Percentiles rank a stretch among this genome's conserved stretches.
Conservation (phyloP, 2,888 invertebrate species). For the Dichetophora obliterata region DNA sequence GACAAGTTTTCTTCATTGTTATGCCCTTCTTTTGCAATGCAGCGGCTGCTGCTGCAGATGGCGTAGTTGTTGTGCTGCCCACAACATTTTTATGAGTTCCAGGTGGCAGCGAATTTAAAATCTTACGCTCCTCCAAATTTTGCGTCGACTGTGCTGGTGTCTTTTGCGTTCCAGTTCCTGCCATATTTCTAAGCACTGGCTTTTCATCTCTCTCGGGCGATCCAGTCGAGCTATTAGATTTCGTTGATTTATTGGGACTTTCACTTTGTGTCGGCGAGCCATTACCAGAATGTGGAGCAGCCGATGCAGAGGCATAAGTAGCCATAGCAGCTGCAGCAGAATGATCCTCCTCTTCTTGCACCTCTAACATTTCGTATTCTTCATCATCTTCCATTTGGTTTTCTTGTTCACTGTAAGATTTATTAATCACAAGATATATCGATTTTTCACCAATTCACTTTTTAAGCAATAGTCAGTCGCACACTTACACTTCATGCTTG, state of each 20-base stretch:
- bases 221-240: conserved; percentile 50
- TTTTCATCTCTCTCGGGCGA: conserved; percentile 64
- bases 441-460: conserved; percentile 3
- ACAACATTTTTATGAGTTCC: background rate
- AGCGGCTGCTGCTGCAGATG: conserved; percentile 54
- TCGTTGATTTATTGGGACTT: conserved; percentile 59
- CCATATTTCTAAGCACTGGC: conserved; percentile 39
- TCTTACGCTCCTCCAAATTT: conserved; percentile 36
- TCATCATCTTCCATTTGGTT: conserved; percentile 62
- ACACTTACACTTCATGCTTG: conserved; percentile 60
- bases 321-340: conserved; percentile 42
- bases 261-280: conserved; percentile 62
- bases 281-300: conserved; percentile 34
- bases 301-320: conserved; percentile 46
- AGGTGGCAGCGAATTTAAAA: conserved; percentile 40
- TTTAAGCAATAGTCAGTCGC: background rate
- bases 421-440: conserved; percentile 1
- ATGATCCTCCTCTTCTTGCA: conserved; percentile 66
- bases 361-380: conserved; percentile 67
- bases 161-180: conserved; percentile 18
- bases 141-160: conserved; percentile 49
- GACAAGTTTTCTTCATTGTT: conserved; percentile 60
- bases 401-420: conserved; percentile 53
- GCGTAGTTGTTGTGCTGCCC: conserved; percentile 37
- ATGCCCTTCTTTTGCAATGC: conserved; percentile 65